These are phyloP conservation scores for Otolemur garnettii DNA, from an alignment of 2,113 vertebrate species.

Conservation along the genomic window DNA sequence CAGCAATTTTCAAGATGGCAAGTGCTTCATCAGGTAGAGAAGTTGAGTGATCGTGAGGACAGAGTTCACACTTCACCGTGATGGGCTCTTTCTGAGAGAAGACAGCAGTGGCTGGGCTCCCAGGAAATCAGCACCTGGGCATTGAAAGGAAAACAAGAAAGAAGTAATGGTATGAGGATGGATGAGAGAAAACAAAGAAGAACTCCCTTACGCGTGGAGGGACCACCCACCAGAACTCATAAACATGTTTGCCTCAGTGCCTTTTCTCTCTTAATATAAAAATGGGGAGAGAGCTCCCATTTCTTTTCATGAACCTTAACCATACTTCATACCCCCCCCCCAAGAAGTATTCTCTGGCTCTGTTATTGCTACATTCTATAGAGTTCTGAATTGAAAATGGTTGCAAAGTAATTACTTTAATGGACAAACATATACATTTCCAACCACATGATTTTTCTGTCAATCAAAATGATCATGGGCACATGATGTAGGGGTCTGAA, in stretches of 20 bases:
- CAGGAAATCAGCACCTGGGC: rapidly evolving
- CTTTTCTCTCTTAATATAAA: background rate
- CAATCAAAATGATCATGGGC: background rate
- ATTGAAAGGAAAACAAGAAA: background rate
- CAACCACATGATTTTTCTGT: background rate
- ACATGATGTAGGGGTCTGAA: background rate
- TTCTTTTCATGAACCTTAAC: background rate
- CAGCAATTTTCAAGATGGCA: background rate
- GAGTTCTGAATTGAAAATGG: background rate
- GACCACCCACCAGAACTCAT: background rate
- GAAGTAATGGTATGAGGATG: background rate
- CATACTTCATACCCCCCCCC: background rate
- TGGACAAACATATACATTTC: background rate
- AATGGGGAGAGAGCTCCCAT: background rate
- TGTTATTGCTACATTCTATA: background rate
- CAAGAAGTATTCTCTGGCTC: background rate
- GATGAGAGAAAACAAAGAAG: background rate
- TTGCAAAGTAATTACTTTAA: background rate
- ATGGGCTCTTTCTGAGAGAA: background rate
- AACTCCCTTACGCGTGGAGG: background rate
- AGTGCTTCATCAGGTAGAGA: background rate
- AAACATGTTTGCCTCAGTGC: too few species aligned
- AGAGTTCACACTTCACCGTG: background rate
- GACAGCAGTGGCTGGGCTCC: background rate
- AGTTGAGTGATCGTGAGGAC: background rate